phyloP scores from a whole-genome alignment of 30 jellyfish, hydroid and myxozoan genomes.

The Pelagia noctiluca region DNA sequence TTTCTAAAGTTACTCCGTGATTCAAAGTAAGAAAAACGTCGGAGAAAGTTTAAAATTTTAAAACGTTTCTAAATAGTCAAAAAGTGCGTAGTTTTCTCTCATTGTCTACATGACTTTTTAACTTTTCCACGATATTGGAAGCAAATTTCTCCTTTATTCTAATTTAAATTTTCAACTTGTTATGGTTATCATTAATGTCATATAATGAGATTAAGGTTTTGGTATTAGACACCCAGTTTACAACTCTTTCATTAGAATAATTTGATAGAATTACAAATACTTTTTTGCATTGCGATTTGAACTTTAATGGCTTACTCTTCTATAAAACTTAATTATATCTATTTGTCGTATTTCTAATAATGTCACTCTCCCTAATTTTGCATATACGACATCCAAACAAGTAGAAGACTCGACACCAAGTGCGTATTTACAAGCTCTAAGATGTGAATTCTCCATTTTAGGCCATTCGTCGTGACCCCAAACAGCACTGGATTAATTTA shows the following conservation, averaged over 20 bases:
- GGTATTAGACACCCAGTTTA: neutral
- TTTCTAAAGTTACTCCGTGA: too few species aligned
- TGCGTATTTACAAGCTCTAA: slow-evolving; percentile 2
- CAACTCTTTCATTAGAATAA: too few species aligned
- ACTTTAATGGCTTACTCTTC: too few species aligned
- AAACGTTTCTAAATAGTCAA: too few species aligned
- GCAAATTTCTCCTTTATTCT: neutral
- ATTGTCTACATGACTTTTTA: too few species aligned
- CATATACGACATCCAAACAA: neutral
- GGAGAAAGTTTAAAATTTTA: too few species aligned
- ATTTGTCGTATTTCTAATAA: neutral
- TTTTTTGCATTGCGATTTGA: neutral
- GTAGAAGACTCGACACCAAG: slow-evolving; percentile 19
- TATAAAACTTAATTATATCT: neutral
- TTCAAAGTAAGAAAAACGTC: too few species aligned
- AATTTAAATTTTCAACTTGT: neutral
- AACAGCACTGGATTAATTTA: slow-evolving; percentile 1
- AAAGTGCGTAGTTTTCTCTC: too few species aligned
- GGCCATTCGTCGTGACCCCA: slow-evolving; percentile 14
- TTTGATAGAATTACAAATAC: neutral
- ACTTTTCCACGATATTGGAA: too few species aligned
- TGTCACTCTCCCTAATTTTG: neutral
- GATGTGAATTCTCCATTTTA: neutral
- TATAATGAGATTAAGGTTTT: neutral
- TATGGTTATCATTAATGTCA: neutral